Evolutionary conservation across 2,888 invertebrate species (phyloP).

Genomic region (Clitarchus hookeri): DNA sequence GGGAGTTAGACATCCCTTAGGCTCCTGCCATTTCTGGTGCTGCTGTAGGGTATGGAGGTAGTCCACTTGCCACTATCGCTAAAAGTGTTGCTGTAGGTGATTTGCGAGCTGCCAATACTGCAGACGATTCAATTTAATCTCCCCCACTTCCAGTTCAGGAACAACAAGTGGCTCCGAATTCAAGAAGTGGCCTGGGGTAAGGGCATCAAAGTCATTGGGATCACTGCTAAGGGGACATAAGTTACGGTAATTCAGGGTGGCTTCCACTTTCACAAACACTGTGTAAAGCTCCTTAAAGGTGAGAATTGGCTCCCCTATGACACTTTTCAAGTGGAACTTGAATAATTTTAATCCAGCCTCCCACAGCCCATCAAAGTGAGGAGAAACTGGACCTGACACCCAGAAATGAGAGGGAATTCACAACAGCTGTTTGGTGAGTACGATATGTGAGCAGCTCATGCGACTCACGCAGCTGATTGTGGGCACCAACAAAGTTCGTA

Average conservation of each 20-base stretch:
- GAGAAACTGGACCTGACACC: not conserved
- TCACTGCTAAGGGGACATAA: not conserved
- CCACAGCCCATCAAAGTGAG: not conserved
- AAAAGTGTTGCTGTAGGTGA: not conserved
- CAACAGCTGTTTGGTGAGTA: not conserved
- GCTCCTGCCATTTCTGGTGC: no score
- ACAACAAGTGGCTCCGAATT: no score
- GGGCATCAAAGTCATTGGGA: no score
- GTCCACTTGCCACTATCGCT: no score
- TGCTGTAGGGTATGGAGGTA: no score
- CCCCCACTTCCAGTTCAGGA: not conserved
- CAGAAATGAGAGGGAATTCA: not conserved
- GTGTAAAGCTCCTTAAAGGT: not conserved
- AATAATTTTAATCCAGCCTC: not conserved
- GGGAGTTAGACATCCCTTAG: no score
- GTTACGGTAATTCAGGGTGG: not conserved
- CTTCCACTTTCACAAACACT: not conserved
- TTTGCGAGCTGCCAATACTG: not conserved
- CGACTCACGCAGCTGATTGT: not conserved
- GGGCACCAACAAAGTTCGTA: not conserved
- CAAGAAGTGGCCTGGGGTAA: no score
- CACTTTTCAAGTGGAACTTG: not conserved
- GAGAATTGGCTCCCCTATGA: not conserved
- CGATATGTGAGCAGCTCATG: not conserved
- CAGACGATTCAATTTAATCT: not conserved